Percentiles rank a stretch among this genome's conserved stretches.
Conservation (phyloP, 2,888 invertebrate genomes). For the Phytoseiulus persimilis region DNA sequence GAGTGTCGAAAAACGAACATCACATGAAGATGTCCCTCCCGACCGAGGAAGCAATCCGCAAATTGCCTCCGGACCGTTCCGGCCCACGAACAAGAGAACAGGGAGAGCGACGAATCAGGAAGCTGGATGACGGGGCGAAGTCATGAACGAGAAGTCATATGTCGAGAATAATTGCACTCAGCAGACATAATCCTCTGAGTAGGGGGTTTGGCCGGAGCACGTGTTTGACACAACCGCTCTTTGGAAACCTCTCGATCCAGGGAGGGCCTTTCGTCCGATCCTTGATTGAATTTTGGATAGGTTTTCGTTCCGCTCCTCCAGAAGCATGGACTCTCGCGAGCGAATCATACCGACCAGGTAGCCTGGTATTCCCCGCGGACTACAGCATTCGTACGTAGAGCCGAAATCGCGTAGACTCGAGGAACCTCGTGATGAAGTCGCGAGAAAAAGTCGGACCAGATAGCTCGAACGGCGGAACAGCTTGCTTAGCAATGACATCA, state of each 20-base stretch:
- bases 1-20: not conserved
- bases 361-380: no score
- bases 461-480: no score
- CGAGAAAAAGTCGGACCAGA: no score
- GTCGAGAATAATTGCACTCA: not conserved
- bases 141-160: not conserved
- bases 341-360: no score
- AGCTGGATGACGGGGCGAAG: not conserved
- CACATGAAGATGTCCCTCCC: not conserved
- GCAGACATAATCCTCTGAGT: not conserved
- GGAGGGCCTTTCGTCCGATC: no score
- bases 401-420: no score
- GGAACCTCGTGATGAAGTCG: no score
- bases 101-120: not conserved
- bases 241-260: no score
- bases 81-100: not conserved
- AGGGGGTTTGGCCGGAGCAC: not conserved
- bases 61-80: not conserved
- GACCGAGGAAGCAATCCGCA: not conserved
- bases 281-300: not conserved
- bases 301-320: no score
- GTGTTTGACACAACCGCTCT: not conserved
- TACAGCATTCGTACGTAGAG: no score
- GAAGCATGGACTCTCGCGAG: no score
- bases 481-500: no score